These are phyloP conservation scores for Campylomormyrus tamandua DNA, from an alignment of 2,113 vertebrate genomes.

Conservation along the genomic window DNA sequence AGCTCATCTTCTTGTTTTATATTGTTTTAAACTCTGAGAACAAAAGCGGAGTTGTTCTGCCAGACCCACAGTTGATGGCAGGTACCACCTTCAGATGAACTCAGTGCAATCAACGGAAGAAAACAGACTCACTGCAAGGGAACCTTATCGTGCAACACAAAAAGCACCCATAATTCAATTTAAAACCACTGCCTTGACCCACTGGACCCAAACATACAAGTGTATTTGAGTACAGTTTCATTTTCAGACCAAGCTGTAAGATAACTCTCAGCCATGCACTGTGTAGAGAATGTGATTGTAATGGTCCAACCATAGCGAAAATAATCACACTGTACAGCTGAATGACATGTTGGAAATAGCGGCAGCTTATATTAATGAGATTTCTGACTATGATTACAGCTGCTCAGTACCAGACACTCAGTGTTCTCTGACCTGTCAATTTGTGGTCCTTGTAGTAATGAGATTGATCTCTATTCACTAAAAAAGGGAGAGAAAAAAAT, in stretches of 20 bases:
- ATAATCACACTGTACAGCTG: slow-evolving; percentile 72
- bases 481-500: slow-evolving; percentile 49
- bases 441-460: slow-evolving; percentile 57
- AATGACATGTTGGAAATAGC: slow-evolving; percentile 77
- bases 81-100: not conserved
- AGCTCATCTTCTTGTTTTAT: not conserved
- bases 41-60: not conserved
- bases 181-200: not conserved
- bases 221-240: not conserved
- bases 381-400: slow-evolving; percentile 71
- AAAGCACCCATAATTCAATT: not conserved
- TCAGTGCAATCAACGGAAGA: not conserved
- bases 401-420: slow-evolving; percentile 55
- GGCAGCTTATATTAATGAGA: slow-evolving; percentile 82
- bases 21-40: not conserved
- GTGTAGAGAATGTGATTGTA: slow-evolving; percentile 47
- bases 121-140: not conserved
- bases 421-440: slow-evolving; percentile 63
- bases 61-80: not conserved
- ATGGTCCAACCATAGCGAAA: slow-evolving; percentile 69
- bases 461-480: slow-evolving; percentile 59
- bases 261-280: not conserved
- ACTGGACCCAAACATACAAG: not conserved
- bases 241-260: not conserved
- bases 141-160: not conserved